Evolutionary conservation across 2,797 vertebrate genomes (phyloP).

Genomic region (Pelodytes ibericus): DNA sequence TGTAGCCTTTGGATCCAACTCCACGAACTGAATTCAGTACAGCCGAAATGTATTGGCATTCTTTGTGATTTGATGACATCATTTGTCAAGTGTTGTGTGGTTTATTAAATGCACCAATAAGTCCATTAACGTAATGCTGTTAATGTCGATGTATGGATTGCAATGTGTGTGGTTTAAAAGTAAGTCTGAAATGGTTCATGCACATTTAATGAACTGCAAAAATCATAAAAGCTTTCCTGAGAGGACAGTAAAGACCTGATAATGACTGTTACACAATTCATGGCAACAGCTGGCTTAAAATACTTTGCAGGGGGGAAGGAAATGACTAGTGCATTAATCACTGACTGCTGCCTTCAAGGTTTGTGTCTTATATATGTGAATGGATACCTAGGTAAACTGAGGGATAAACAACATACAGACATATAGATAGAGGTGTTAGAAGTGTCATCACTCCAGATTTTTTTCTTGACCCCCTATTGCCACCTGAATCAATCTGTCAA

Average conservation of each 20-base stretch:
- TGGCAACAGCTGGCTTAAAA: not conserved
- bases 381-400: too few species aligned
- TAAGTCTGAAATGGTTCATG: slow-evolving; percentile 11
- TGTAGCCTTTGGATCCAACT: not conserved
- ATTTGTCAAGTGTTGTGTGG: slow-evolving; percentile 1
- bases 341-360: too few species aligned
- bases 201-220: slow-evolving; percentile 14
- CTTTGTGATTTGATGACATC: not conserved
- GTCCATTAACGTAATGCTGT: slow-evolving; percentile 35
- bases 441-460: too few species aligned
- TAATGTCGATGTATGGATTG: slow-evolving; percentile 15
- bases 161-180: not conserved
- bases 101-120: slow-evolving; percentile 42
- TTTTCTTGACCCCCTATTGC: too few species aligned
- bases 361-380: too few species aligned
- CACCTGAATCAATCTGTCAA: too few species aligned
- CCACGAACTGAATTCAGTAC: not conserved
- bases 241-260: not conserved
- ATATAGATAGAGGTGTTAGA: too few species aligned
- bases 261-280: not conserved
- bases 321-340: too few species aligned
- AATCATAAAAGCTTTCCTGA: not conserved
- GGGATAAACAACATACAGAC: too few species aligned
- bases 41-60: not conserved
- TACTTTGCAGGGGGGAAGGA: not conserved